Evolutionary conservation across 2,113 vertebrate species (phyloP).

Genomic region (Geothlypis trichas): DNA sequence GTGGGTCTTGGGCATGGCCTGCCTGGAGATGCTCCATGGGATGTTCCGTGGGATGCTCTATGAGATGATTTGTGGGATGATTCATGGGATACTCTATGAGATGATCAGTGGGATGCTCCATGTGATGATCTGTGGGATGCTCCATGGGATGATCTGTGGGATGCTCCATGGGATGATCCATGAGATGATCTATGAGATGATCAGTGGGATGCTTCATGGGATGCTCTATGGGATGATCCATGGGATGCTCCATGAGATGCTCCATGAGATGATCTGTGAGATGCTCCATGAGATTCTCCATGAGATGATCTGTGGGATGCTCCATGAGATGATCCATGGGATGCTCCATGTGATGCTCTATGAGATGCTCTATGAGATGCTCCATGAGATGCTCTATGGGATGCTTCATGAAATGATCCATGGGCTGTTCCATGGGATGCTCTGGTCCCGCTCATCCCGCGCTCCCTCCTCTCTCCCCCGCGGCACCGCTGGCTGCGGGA

Average conservation of each 20-base stretch:
- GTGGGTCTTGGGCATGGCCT: fast-evolving
- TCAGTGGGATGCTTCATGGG: too few species aligned
- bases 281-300: neutral
- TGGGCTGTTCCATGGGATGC: too few species aligned
- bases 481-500: neutral
- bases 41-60: too few species aligned
- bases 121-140: neutral
- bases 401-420: too few species aligned
- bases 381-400: too few species aligned
- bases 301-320: fast-evolving
- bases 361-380: neutral
- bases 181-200: too few species aligned
- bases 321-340: too few species aligned
- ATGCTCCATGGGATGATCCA: too few species aligned
- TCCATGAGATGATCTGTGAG: neutral
- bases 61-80: fast-evolving
- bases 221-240: neutral
- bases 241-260: neutral
- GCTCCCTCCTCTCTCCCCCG: fast-evolving
- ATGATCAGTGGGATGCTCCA: too few species aligned
- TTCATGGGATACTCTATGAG: too few species aligned
- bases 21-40: fast-evolving
- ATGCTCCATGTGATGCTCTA: neutral
- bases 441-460: fast-evolving
- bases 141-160: too few species aligned